Base-by-base conservation (phyloP, 1,140 invertebrate genomes). In the Elysia chlorotica region DNA sequence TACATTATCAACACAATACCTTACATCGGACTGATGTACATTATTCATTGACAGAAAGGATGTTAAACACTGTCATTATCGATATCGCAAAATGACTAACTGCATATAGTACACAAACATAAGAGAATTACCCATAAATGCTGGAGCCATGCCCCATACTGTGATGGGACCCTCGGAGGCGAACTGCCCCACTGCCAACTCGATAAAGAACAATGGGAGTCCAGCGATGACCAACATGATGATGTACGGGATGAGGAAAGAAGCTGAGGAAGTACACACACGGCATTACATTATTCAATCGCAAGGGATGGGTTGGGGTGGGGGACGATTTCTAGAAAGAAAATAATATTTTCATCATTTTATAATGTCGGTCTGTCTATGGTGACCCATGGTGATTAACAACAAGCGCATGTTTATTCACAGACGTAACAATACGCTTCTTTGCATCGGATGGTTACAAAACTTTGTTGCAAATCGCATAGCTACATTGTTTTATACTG, bases 181-280 rank as follows among this genome's bases (percentile, higher is more conserved):
- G 73, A 88, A 89, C 74, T 89, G 88, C 14, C 88, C 88, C 17
- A 88, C 48, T 31, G 81, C 79, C 19, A 89, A 56, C 69, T 90
- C 88, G 35, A 89, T 69, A 74, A 87, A 88, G 79, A 89, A 90
- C 36, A 88, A 76, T 0, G 89, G 89, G 38, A 88, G 84, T 19
- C 90, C 89, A 74, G 90, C 87, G 23, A 91, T 83, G 23, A 89
- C 80, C 78, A 92, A 87, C 73, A 92, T 89, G 25, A 90, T 81
- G 25, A 90, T 74, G 75, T 91, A 91, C 0, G 90, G 90, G 30
- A 90, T 84, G 30, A 89, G 78, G 79, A 91, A 91, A 23, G 90
- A 89, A 21, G 90, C 89, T 88, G 76, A 21, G 78, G 41, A 38
- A 14, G 54, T 6, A 56, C 14, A 31, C 4, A 17, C 19, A 14